Evolutionary conservation across 1,140 invertebrate genomes (phyloP), one percentile per base, ranked within the genome.

Genomic region (Drosophila hydei): DNA sequence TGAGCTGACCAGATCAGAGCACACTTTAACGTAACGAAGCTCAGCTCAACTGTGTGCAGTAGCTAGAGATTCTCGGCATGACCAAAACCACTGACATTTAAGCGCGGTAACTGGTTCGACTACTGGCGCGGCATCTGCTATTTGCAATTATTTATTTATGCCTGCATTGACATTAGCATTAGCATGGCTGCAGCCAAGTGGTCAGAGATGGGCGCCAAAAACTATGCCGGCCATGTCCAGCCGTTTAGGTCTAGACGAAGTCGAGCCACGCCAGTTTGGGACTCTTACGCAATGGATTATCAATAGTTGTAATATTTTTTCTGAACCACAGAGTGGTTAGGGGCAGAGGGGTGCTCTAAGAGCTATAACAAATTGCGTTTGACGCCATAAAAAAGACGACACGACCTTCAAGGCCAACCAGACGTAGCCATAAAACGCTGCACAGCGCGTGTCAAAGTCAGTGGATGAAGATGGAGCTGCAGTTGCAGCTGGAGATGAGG

Each of bases 151-250:
- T 88, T 87, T 89, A 89, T 89, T 89, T 89, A 89, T 89, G 85
- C 85, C 84, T 80, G 61, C 79, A 89, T 89, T 89, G 85, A 89
- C 85, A 89, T 89, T 89, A 89, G 85, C 84, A 89, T 84, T 74
- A 67, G 60, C 47, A 33, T 33, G 30, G 30, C 30, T 11, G 30
- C 16, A 67, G 72, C 64, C 45, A 64, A 42, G 48, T 55, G 42
- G 56, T 25, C 51, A 54, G 27, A 54, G 47, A 43, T 60, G 58
- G 38, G 50, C 58, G 68, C 79, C 75, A 19, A 55, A 78, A 72
- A 65, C 52, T 54, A 47, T 75, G 72, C 61, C 65, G 60, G 58
- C 69, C 45, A 58, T 48, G 42, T 62, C 48, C 47, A 16, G 54
- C 38, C n/a, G 25, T 30, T 51, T 65, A 36, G 23, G 61, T 71